Base-by-base conservation (phyloP, 2,113 vertebrate species). In the Lasiurus borealis region DNA sequence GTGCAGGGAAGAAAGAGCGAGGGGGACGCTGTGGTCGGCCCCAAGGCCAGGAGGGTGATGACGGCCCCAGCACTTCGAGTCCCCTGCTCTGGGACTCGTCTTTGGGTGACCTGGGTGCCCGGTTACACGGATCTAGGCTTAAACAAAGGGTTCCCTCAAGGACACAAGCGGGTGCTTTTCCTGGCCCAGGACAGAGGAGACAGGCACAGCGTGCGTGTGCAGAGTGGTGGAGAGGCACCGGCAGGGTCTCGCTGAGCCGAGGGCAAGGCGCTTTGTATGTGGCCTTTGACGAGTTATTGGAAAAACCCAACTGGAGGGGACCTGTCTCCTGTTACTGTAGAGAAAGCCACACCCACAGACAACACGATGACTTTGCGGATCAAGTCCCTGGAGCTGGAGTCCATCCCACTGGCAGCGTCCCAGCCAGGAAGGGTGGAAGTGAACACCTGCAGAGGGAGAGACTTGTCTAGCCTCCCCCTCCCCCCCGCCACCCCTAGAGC, bases 21-120 rank as follows among this genome's bases (percentile, higher is more conserved):
- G 97, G 83, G 71, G 95, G 84, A 36, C 23, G 88, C 72, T 64
- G 57, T 52, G 50, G 85, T 95, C 76, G 92, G 92, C 34, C 21
- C 54, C 75, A 69, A 25, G 85, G 95, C 85, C 18, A 0, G 64
- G 83, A 9, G 44, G 48, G 84, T 88, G 83, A 36, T 52, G 77
- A 80, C 18, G 71, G 68, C 92, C 80, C 87, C 62, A 4, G 80
- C 48, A 3, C n/a, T 71, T 18, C 0, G 0, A 54, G 80, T 85
- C 78, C 83, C 68, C 40, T 8, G 31, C 54, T 54, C 48, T 46
- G 48, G 66, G 87, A 48, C 21, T 34, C 29, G 62, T 62, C 36
- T 97, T 66, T 73, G 76, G 78, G 64, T 82, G n/a, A 12, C 18
- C 5, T 52, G 81, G 85, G 27, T 84, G 48, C 46, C 40, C 46